phyloP scores from a whole-genome alignment of 2,888 invertebrate genomes.

The Stenichneumon culpator region DNA sequence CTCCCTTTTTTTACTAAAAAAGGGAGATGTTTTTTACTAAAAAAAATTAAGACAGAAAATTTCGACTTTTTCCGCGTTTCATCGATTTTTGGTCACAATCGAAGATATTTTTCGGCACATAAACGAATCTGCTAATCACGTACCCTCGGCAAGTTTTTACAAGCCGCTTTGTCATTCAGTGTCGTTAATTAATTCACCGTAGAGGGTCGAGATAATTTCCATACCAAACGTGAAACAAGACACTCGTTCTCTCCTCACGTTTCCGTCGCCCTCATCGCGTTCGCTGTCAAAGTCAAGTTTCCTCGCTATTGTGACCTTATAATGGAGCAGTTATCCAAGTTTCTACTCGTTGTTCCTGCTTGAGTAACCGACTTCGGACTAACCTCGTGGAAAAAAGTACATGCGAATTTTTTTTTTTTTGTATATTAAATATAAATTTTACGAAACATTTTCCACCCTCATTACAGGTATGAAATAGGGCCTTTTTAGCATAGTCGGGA shows the following conservation, averaged over 20 bases:
- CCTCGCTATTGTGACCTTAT: constrained; percentile 10
- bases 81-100: too few relatives aligned
- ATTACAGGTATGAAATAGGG: too few relatives aligned
- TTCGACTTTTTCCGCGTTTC: too few relatives aligned
- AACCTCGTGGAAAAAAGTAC: too few relatives aligned
- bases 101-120: background rate
- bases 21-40: too few relatives aligned
- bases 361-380: background rate
- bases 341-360: background rate
- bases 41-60: too few relatives aligned
- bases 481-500: too few relatives aligned
- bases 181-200: constrained; percentile 48
- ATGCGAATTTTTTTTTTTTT: too few relatives aligned
- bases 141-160: background rate
- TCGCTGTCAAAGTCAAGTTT: constrained; percentile 45
- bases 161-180: constrained; percentile 34
- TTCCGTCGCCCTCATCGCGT: constrained; percentile 38
- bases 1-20: too few relatives aligned
- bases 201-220: constrained; percentile 30
- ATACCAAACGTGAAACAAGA: constrained; percentile 51
- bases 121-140: background rate
- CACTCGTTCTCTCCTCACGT: constrained; percentile 32
- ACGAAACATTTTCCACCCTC: too few relatives aligned
- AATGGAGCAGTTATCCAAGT: constrained; percentile 14
- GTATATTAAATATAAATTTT: too few relatives aligned